phyloP scores from a whole-genome alignment of 2,797 vertebrate species.

The Tolypeutes matacus region DNA sequence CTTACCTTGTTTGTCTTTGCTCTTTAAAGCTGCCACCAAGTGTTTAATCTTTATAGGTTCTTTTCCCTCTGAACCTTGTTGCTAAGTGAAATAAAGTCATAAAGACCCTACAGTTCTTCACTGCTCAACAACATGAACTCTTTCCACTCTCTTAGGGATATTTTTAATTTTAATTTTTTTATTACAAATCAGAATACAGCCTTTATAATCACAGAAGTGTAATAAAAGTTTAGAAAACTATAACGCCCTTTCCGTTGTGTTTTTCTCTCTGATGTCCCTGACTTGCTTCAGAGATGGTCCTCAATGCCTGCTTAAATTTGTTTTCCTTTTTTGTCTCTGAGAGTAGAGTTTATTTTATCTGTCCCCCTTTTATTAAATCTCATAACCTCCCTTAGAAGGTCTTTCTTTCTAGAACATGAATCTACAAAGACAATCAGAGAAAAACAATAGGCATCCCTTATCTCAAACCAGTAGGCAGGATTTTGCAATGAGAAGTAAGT shows the following conservation, averaged over 20 bases:
- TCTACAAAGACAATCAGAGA: background rate
- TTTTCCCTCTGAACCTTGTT: background rate
- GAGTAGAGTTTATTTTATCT: background rate
- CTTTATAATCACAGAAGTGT: background rate
- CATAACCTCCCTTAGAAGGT: background rate
- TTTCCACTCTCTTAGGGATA: background rate
- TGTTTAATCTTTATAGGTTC: background rate
- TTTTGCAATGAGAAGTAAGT: background rate
- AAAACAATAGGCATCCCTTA: background rate
- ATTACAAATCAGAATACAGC: background rate
- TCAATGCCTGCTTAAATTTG: background rate
- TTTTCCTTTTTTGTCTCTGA: background rate
- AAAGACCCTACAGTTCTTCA: background rate
- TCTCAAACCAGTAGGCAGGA: background rate
- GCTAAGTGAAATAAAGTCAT: background rate
- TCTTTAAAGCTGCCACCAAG: background rate
- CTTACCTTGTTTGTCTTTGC: background rate
- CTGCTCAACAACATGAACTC: background rate
- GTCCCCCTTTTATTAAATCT: background rate
- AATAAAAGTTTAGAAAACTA: background rate
- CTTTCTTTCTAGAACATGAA: background rate
- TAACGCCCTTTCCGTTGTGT: background rate
- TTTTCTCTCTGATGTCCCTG: background rate
- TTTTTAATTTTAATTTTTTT: no score
- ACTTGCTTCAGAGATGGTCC: background rate